These are phyloP conservation scores for Brachypteracias leptosomus DNA, from an alignment of 2,113 vertebrate genomes.

Conservation along the genomic window DNA sequence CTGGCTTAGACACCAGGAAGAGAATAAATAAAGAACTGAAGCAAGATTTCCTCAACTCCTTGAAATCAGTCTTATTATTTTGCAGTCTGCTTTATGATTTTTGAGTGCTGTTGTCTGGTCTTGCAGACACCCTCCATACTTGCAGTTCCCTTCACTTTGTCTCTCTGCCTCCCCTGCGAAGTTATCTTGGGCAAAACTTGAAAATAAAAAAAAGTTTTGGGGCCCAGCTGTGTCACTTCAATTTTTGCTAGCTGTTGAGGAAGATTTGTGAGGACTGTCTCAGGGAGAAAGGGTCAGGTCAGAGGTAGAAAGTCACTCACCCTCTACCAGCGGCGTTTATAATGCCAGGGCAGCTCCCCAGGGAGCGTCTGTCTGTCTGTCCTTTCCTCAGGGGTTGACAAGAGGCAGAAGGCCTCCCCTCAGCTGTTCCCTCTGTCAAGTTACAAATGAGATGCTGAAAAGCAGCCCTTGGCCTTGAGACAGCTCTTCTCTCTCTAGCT, in stretches of 20 bases:
- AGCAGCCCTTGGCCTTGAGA: conserved; percentile 71
- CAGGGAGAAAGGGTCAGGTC: conserved; percentile 63
- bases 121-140: not conserved
- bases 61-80: not conserved
- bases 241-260: not conserved
- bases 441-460: conserved; percentile 84
- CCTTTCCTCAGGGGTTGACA: conserved; percentile 33
- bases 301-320: conserved; percentile 67
- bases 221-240: not conserved
- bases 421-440: conserved; percentile 78
- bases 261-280: conserved; percentile 23
- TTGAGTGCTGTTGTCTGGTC: not conserved
- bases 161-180: not conserved
- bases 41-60: not conserved
- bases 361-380: conserved; percentile 50
- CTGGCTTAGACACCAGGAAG: not conserved
- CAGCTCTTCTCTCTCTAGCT: conserved; percentile 72
- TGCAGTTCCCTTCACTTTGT: not conserved
- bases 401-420: conserved; percentile 37
- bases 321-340: conserved; percentile 62
- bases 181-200: not conserved
- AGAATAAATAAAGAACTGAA: not conserved
- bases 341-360: conserved; percentile 75
- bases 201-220: not conserved
- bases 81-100: not conserved